Percentiles rank a stretch among this genome's conserved stretches.
phyloP scores from a whole-genome alignment of 2,888 invertebrate species.

The Venusia cambrica region DNA sequence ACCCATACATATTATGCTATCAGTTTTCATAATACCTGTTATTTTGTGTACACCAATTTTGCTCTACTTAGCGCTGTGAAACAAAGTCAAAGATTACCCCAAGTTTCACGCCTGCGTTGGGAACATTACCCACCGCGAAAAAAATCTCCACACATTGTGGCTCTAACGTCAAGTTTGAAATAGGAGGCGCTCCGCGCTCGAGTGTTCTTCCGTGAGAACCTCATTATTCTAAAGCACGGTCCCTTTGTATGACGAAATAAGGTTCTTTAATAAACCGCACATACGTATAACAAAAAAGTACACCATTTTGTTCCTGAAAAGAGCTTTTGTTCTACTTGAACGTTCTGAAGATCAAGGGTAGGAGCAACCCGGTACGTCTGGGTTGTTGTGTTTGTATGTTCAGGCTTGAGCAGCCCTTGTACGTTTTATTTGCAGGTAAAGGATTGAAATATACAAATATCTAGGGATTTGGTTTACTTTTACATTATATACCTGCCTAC shows the following conservation, averaged over 20 bases:
- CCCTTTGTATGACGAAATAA: slow-evolving; percentile 75
- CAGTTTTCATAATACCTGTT: too few relatives aligned
- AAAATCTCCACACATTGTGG: slow-evolving; percentile 42
- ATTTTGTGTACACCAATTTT: too few relatives aligned
- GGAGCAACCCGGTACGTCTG: slow-evolving; percentile 17
- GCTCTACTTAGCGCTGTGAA: too few relatives aligned
- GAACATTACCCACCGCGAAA: slow-evolving; percentile 21
- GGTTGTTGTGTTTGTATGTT: slow-evolving; percentile 21
- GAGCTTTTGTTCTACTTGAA: slow-evolving; percentile 33
- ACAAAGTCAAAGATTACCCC: slow-evolving; percentile 9
- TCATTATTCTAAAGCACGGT: slow-evolving; percentile 77
- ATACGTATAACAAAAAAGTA: slow-evolving; percentile 43
- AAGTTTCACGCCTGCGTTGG: slow-evolving; percentile 1
- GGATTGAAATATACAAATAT: slow-evolving; percentile 18
- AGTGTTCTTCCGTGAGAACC: slow-evolving; percentile 61
- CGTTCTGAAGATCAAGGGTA: slow-evolving; percentile 33
- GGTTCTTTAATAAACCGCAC: slow-evolving; percentile 76
- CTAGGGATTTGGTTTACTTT: slow-evolving; percentile 13
- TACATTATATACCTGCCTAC: slow-evolving; percentile 2
- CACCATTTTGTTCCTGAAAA: slow-evolving; percentile 37
- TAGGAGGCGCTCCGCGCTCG: slow-evolving; percentile 56
- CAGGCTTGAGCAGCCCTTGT: slow-evolving; percentile 3
- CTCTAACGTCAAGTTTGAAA: slow-evolving; percentile 66
- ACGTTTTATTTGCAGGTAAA: slow-evolving; percentile 7
- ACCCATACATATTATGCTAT: too few relatives aligned